Evolutionary conservation across 2,888 invertebrate species (phyloP).

Genomic region (Teleiodes luculella): DNA sequence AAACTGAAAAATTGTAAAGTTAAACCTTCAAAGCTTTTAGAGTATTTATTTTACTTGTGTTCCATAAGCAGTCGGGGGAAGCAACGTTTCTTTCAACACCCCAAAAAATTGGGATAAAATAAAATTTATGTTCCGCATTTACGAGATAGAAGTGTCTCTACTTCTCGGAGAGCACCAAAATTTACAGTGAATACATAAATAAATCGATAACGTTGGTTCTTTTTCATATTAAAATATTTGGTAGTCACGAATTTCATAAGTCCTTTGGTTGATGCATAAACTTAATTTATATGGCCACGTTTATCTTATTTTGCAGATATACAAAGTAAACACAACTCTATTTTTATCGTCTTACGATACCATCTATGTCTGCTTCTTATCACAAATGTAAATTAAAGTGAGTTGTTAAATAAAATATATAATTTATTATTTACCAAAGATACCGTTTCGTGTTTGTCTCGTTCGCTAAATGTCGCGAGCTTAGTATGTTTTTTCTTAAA

Average conservation of each 20-base stretch:
- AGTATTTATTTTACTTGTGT: too few relatives aligned
- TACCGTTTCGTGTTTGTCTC: not conserved
- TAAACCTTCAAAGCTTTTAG: too few relatives aligned
- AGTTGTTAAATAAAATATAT: conserved; percentile 3
- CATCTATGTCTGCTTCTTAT: conserved; percentile 12
- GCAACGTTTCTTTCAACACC: too few relatives aligned
- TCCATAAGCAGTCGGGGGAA: too few relatives aligned
- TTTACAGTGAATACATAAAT: too few relatives aligned
- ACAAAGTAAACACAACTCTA: not conserved
- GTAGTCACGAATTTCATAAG: not conserved
- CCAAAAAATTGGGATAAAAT: too few relatives aligned
- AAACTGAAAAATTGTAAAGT: too few relatives aligned
- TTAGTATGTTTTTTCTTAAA: conserved; percentile 35
- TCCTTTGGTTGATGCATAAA: not conserved
- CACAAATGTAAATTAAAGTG: conserved; percentile 6
- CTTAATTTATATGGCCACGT: not conserved
- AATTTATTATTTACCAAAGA: conserved; percentile 7
- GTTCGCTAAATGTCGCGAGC: not conserved
- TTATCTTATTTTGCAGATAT: not conserved
- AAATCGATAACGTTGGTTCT: not conserved
- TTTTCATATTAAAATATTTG: not conserved
- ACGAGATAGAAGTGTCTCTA: not conserved
- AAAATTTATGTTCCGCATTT: too few relatives aligned
- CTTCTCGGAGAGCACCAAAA: not conserved
- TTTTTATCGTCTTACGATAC: not conserved